phyloP scores from a whole-genome alignment of 2,888 invertebrate species.

The Crepidodera aurea region DNA sequence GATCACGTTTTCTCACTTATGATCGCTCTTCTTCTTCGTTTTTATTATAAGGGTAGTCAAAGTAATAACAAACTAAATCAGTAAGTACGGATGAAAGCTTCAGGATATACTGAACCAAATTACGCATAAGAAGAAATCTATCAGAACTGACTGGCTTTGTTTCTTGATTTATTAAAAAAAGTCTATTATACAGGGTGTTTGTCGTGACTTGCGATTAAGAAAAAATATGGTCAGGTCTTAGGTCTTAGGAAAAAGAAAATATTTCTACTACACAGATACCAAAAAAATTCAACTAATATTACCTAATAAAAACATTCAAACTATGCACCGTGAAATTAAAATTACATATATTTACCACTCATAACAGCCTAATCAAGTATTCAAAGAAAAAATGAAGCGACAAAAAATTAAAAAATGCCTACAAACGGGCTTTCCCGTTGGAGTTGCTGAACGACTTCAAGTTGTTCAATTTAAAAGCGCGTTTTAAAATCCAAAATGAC shows the following conservation, averaged over 20 bases:
- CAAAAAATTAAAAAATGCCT: not conserved
- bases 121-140: too few species aligned
- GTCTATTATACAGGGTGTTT: too few species aligned
- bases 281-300: too few species aligned
- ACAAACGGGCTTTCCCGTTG: too few species aligned
- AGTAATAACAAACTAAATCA: not conserved
- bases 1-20: conserved; percentile 16
- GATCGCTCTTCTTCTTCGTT: not conserved
- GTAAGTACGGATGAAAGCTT: too few species aligned
- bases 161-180: too few species aligned
- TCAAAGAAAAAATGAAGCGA: not conserved
- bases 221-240: too few species aligned
- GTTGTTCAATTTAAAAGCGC: not conserved
- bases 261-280: too few species aligned
- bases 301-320: not conserved
- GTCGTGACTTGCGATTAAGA: too few species aligned
- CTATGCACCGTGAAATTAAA: conserved; percentile 2
- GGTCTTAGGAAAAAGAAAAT: too few species aligned
- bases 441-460: not conserved
- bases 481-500: not conserved
- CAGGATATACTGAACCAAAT: too few species aligned
- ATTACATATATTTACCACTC: not conserved
- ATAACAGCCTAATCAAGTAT: not conserved
- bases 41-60: not conserved
- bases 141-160: too few species aligned